A percentile compares a stretch with the other conserved stretches of the same genome.
phyloP scores from a whole-genome alignment of 23 tunicate genomes.

The Aplidium turbinatum region DNA sequence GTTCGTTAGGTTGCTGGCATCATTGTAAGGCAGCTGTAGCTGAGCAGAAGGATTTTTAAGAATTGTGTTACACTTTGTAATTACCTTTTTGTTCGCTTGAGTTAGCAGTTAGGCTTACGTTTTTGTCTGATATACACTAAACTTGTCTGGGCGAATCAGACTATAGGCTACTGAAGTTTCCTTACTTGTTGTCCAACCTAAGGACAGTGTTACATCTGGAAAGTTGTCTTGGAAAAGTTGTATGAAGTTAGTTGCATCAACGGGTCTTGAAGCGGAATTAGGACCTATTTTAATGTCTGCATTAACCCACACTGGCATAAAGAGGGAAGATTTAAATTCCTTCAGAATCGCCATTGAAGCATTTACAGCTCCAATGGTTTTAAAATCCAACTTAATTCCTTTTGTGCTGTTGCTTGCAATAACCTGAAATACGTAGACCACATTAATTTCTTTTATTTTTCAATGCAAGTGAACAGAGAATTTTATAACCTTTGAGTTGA shows the following conservation, averaged over 20 bases:
- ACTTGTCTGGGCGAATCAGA: too few relatives aligned
- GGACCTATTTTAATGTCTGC: constrained; percentile 82
- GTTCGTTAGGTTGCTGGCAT: too few relatives aligned
- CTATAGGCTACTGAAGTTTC: too few relatives aligned
- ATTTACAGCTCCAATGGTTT: constrained; percentile 62
- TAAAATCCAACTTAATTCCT: constrained; percentile 83
- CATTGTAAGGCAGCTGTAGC: too few relatives aligned
- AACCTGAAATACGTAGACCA: constrained; percentile 20
- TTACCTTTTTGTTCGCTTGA: too few relatives aligned
- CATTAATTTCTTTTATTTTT: neutral
- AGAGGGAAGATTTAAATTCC: neutral
- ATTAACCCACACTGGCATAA: constrained; percentile 82
- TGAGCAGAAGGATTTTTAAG: too few relatives aligned
- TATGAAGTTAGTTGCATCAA: constrained; percentile 61
- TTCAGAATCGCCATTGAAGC: constrained; percentile 41
- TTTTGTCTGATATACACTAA: too few relatives aligned
- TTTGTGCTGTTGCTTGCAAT: constrained; percentile 41
- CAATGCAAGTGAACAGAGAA: neutral
- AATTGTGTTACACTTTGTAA: too few relatives aligned
- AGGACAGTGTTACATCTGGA: constrained; percentile 71
- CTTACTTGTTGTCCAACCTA: constrained; percentile 92
- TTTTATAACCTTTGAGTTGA: too few relatives aligned
- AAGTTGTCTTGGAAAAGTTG: constrained; percentile 22
- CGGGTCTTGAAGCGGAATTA: constrained; percentile 64
- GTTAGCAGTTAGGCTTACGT: too few relatives aligned